phyloP scores from a whole-genome alignment of 2,113 vertebrate genomes.

The Leucoraja erinaceus region DNA sequence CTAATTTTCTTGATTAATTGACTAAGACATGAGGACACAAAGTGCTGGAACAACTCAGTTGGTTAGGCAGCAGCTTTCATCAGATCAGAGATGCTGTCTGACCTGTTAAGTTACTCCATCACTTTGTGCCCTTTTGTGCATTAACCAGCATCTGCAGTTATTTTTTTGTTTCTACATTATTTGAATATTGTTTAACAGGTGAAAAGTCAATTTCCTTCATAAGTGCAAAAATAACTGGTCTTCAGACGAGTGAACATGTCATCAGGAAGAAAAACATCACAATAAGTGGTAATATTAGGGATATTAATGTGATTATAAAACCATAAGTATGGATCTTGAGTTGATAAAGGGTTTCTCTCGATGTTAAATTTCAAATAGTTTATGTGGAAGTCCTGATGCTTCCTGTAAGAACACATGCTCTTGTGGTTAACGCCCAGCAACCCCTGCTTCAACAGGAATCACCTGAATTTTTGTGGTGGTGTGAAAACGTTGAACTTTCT shows the following conservation, averaged over 20 bases:
- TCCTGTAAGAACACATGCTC: neutral
- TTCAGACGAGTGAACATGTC: neutral
- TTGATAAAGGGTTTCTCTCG: neutral
- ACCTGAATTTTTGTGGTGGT: neutral
- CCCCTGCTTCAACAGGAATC: neutral
- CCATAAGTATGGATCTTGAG: neutral
- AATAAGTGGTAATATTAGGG: neutral
- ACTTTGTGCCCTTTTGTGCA: no score
- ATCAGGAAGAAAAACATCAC: neutral
- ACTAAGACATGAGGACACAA: neutral
- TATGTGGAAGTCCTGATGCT: neutral
- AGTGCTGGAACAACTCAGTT: no score
- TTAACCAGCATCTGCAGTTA: no score
- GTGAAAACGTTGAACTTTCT: neutral
- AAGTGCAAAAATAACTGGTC: neutral
- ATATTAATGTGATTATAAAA: neutral
- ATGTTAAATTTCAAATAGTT: neutral
- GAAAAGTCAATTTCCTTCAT: neutral
- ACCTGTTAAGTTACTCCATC: no score
- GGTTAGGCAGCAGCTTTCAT: no score
- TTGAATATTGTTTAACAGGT: neutral
- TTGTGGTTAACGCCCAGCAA: neutral
- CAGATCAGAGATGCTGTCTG: no score
- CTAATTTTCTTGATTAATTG: neutral
- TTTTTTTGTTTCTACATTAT: neutral